phyloP scores from a whole-genome alignment of 2,797 vertebrate genomes.

The Aldrovandia affinis region DNA sequence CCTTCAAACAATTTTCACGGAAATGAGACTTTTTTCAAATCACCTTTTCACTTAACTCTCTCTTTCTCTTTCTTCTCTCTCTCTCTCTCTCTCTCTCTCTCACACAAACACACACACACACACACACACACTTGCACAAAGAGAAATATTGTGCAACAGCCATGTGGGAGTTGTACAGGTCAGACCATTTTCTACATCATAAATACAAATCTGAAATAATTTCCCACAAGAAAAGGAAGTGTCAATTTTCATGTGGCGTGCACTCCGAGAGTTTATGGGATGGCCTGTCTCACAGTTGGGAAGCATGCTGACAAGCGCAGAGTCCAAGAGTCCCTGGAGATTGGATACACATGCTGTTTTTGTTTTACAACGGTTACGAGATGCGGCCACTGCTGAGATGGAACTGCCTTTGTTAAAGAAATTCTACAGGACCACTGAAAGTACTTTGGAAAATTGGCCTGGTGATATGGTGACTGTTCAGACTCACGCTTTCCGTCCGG shows the following conservation, averaged over 20 bases:
- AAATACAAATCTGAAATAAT: slow-evolving; percentile 15
- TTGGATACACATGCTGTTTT: slow-evolving; percentile 66
- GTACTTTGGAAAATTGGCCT: slow-evolving; percentile 48
- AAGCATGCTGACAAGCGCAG: background rate
- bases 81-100: too few relatives aligned
- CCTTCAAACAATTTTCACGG: slow-evolving; percentile 27
- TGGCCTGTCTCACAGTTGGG: background rate
- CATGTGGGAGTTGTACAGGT: background rate
- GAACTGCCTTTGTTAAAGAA: slow-evolving; percentile 34
- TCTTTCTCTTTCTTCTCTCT: too few relatives aligned
- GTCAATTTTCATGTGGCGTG: background rate
- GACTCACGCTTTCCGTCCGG: slow-evolving; percentile 59
- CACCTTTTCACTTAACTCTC: too few relatives aligned
- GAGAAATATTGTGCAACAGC: background rate
- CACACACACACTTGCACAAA: background rate
- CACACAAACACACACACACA: background rate
- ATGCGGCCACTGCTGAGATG: slow-evolving; percentile 59
- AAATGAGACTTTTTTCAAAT: background rate
- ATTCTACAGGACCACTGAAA: slow-evolving; percentile 59
- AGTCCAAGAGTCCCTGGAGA: slow-evolving; percentile 41
- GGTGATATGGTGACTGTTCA: slow-evolving; percentile 37
- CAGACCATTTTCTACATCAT: background rate
- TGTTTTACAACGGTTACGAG: slow-evolving; percentile 54
- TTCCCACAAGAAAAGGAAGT: background rate
- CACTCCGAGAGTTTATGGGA: background rate